A percentile compares a stretch with the other conserved stretches of the same genome.
Conservation (phyloP, 2,113 vertebrate genomes). For the Diglossa brunneiventris region DNA sequence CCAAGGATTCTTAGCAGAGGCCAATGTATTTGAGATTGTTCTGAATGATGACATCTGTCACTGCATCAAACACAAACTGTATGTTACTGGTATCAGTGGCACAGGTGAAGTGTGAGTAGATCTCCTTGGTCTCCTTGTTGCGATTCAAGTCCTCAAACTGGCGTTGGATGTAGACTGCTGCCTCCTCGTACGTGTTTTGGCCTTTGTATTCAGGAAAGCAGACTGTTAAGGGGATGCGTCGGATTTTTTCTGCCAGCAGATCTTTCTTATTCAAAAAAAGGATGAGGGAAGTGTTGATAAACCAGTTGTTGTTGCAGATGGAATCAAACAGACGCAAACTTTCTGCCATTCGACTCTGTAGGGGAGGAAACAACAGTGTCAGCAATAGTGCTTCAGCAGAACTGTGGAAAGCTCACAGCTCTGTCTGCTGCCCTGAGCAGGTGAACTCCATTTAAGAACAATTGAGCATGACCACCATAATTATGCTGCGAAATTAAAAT, state of each 20-base stretch:
- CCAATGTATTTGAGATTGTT: constrained; percentile 99
- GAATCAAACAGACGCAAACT: constrained; percentile 98
- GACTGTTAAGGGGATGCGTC: constrained; percentile 93
- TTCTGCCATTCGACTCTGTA: constrained; percentile 97
- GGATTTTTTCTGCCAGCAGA: constrained; percentile 98
- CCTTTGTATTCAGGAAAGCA: constrained; percentile 98
- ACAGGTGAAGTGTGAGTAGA: constrained; percentile 96
- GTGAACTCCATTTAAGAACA: not conserved
- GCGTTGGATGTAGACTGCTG: constrained; percentile 96
- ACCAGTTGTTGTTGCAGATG: constrained; percentile 99
- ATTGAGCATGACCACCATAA: not conserved
- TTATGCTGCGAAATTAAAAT: not conserved
- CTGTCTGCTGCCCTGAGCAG: not conserved
- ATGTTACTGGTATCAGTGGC: constrained; percentile 95
- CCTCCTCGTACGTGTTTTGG: constrained; percentile 97
- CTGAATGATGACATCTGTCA: constrained; percentile 99
- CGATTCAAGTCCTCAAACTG: constrained; percentile 99
- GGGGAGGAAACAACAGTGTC: not conserved
- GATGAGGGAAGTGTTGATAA: constrained; percentile 98
- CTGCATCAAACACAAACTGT: constrained; percentile 98
- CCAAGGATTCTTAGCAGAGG: constrained; percentile 85
- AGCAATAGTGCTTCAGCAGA: not conserved
- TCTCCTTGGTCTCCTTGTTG: constrained; percentile 99
- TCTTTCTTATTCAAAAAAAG: constrained; percentile 99
- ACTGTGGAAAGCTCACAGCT: not conserved